These are phyloP conservation scores for Ophion ellenae DNA, from an alignment of 2,888 invertebrate genomes.

Conservation along the genomic window DNA sequence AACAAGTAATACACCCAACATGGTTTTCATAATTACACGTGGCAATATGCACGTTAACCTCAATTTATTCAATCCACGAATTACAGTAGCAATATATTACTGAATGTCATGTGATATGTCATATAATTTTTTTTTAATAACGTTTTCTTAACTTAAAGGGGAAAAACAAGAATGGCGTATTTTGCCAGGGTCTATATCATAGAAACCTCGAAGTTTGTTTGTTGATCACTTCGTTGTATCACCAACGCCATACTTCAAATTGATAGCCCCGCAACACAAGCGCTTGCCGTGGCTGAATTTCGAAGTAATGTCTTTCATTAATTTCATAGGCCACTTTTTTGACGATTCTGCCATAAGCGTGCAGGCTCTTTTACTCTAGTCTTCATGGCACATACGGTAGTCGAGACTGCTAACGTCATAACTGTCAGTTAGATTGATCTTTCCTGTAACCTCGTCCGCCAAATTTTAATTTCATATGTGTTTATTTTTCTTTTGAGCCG, in stretches of 20 bases:
- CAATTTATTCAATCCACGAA: not conserved
- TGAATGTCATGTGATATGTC: not conserved
- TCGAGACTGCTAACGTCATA: too few relatives aligned
- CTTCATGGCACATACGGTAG: not conserved
- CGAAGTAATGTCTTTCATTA: not conserved
- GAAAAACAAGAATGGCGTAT: not conserved
- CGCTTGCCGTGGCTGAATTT: not conserved
- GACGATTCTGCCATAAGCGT: not conserved
- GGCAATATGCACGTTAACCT: conserved; percentile 4
- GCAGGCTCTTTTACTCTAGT: not conserved
- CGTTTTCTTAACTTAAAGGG: not conserved
- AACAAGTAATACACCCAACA: not conserved
- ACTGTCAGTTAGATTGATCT: too few relatives aligned
- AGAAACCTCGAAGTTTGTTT: not conserved
- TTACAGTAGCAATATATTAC: not conserved
- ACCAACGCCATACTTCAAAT: not conserved
- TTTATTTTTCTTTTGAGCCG: too few relatives aligned
- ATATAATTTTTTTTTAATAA: not conserved
- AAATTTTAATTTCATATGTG: too few relatives aligned
- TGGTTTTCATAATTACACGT: not conserved
- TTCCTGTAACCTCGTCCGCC: too few relatives aligned
- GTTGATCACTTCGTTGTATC: conserved; percentile 4
- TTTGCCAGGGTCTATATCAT: not conserved
- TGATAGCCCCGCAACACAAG: not conserved
- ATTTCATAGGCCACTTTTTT: not conserved